Evolutionary conservation across 1,140 invertebrate genomes (phyloP).

Genomic region (Sarcophaga peregrina): DNA sequence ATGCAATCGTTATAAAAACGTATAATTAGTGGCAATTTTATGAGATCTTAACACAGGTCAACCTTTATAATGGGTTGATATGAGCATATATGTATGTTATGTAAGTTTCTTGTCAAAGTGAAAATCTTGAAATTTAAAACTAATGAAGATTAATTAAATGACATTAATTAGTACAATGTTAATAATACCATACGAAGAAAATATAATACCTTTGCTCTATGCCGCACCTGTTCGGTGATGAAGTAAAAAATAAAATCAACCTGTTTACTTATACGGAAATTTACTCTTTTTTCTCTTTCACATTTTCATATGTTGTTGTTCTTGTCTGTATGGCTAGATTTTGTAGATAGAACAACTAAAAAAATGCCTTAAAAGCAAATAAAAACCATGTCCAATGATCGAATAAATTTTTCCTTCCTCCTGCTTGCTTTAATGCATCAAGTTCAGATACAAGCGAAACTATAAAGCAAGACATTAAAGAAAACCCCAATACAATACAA

Average conservation of each 20-base stretch:
- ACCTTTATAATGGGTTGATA: neutral
- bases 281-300: neutral
- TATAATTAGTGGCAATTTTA: slow-evolving; percentile 19
- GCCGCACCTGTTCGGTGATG: neutral
- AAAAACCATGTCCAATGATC: neutral
- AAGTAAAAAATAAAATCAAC: neutral
- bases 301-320: no score
- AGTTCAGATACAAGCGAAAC: slow-evolving; percentile 3
- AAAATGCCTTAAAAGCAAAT: slow-evolving; percentile 9
- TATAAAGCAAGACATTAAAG: neutral
- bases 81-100: no score
- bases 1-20: slow-evolving; percentile 9
- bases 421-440: neutral
- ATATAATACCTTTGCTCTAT: neutral
- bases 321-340: no score
- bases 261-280: neutral
- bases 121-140: slow-evolving; percentile 1
- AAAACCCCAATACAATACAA: neutral
- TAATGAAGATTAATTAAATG: slow-evolving; percentile 16
- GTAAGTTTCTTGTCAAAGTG: neutral
- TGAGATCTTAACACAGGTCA: neutral
- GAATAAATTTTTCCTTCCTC: neutral
- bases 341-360: neutral
- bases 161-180: neutral
- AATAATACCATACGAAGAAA: neutral